Percentiles rank a stretch among this genome's conserved stretches.
phyloP scores from a whole-genome alignment of 2,888 invertebrate genomes.

The Halictus quadricinctus region DNA sequence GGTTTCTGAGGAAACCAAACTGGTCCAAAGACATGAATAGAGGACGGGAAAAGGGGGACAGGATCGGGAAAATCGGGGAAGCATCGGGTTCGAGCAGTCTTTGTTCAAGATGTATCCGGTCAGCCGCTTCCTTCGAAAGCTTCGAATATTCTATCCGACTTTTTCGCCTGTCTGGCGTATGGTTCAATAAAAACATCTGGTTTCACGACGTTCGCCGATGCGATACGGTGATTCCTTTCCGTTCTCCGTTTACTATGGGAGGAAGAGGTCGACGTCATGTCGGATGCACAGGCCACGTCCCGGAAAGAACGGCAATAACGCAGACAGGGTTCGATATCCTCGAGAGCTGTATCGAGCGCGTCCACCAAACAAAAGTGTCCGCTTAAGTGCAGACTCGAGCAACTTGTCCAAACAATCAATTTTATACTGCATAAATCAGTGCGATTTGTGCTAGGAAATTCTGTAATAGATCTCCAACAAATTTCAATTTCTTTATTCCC shows the following conservation, averaged over 20 bases:
- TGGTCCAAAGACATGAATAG: neutral
- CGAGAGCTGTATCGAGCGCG: neutral
- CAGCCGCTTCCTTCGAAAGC: neutral
- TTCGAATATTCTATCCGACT: constrained; percentile 1
- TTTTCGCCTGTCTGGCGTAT: neutral
- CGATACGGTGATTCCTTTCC: constrained; percentile 4
- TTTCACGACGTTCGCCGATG: neutral
- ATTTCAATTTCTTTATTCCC: neutral
- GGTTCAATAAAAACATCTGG: neutral
- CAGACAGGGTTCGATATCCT: neutral
- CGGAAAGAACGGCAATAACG: neutral
- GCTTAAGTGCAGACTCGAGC: neutral
- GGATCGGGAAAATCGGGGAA: neutral
- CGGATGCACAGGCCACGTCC: neutral
- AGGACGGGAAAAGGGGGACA: neutral
- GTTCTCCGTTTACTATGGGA: neutral
- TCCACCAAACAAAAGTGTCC: neutral
- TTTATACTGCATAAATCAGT: neutral
- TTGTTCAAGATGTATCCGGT: constrained; percentile 6
- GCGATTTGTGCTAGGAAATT: neutral
- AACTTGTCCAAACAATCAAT: neutral
- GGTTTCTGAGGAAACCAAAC: neutral
- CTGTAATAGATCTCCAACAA: too few relatives aligned
- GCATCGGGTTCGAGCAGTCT: neutral
- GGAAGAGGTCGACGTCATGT: neutral